Conservation (phyloP, 2,797 vertebrate genomes). For the Acomys russatus region DNA sequence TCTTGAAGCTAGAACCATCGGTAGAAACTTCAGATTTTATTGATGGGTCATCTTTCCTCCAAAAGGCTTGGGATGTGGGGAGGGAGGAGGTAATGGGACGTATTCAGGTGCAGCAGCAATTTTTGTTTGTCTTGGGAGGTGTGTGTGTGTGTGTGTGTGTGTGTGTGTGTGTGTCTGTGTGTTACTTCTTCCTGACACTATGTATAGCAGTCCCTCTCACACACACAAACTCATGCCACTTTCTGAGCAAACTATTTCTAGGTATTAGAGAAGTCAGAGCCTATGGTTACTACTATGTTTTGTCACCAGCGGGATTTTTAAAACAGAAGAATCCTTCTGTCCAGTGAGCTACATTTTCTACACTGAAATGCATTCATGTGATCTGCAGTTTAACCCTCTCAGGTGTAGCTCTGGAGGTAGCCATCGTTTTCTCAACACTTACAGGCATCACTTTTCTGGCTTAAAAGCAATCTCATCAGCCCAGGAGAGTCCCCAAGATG, state of each 20-base stretch:
- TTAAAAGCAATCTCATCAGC: not conserved
- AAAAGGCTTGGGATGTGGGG: not conserved
- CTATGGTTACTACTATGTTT: not conserved
- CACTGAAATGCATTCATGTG: not conserved
- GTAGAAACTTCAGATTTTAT: not conserved
- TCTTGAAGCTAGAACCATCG: not conserved
- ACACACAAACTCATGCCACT: not conserved
- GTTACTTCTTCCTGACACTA: not conserved
- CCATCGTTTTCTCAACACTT: too few relatives aligned
- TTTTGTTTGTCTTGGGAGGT: not conserved
- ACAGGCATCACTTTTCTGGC: not conserved
- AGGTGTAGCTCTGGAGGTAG: not conserved
- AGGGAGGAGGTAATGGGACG: not conserved
- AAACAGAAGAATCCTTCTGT: not conserved
- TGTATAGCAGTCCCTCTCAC: not conserved
- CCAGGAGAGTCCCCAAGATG: not conserved
- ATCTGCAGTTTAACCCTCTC: not conserved
- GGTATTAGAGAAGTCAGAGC: not conserved
- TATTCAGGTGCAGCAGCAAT: not conserved
- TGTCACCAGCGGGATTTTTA: not conserved
- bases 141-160: not conserved
- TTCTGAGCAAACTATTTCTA: not conserved
- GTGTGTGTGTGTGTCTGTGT: not conserved
- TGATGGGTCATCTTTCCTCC: not conserved
- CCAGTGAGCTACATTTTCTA: not conserved